A percentile compares a stretch with the other conserved stretches of the same genome.
phyloP scores from a whole-genome alignment of 2,888 invertebrate genomes.

The Emesis russula region DNA sequence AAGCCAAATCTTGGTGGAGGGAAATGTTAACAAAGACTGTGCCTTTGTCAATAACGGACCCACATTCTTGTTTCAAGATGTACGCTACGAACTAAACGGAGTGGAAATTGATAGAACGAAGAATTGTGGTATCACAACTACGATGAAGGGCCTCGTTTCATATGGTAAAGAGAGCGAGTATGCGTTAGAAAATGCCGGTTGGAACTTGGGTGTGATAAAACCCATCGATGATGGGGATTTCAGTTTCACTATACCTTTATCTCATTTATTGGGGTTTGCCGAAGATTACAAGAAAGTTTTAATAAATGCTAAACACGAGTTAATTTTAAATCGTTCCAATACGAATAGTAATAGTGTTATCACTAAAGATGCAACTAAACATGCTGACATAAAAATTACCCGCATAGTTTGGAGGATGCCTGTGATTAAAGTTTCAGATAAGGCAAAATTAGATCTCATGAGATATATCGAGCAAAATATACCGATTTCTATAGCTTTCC shows the following conservation, averaged over 20 bases:
- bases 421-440: constrained; percentile 11
- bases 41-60: constrained; percentile 85
- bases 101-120: constrained; percentile 89
- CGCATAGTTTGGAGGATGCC: constrained; percentile 12
- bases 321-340: constrained; percentile 21
- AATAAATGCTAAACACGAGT: constrained; percentile 61
- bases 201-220: background rate
- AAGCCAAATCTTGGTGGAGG: background rate
- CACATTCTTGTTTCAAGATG: constrained; percentile 89
- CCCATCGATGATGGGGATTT: constrained; percentile 19
- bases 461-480: constrained; percentile 9
- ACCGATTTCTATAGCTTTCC: background rate
- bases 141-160: constrained; percentile 90
- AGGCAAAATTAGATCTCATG: background rate
- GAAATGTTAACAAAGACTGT: background rate
- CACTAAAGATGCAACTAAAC: background rate
- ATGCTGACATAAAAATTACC: background rate
- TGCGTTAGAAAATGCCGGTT: background rate
- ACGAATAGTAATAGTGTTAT: background rate
- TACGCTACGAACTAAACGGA: constrained; percentile 90
- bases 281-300: constrained; percentile 56
- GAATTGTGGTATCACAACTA: constrained; percentile 89
- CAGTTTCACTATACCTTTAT: constrained; percentile 43
- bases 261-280: constrained; percentile 55
- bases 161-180: background rate